phyloP scores from a whole-genome alignment of 2,113 vertebrate species.

The Numenius arquata region DNA sequence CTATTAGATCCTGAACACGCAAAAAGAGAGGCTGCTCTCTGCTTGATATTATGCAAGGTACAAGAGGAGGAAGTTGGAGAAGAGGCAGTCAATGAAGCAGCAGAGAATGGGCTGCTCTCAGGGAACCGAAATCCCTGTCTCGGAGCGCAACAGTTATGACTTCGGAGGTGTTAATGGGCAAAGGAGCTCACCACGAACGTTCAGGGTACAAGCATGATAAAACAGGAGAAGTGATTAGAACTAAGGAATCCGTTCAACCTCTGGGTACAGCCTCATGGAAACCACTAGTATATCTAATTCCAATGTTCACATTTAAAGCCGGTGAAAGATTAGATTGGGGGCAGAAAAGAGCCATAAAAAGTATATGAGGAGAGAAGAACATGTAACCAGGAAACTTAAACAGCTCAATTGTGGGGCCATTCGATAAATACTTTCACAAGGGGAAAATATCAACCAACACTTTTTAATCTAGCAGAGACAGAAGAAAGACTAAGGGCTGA shows the following conservation, averaged over 20 bases:
- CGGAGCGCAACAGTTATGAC: neutral
- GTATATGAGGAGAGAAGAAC: constrained; percentile 42
- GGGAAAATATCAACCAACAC: constrained; percentile 56
- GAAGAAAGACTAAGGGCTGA: constrained; percentile 61
- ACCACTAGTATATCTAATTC: neutral
- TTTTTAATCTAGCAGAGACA: constrained; percentile 63
- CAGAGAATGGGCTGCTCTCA: neutral
- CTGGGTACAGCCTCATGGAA: neutral
- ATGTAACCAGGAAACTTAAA: constrained; percentile 28
- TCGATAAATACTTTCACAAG: constrained; percentile 51
- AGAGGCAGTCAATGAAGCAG: neutral
- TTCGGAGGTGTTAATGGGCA: neutral
- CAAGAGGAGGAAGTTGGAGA: neutral
- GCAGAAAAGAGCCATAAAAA: constrained; percentile 52
- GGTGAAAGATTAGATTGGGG: constrained; percentile 33
- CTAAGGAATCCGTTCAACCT: neutral
- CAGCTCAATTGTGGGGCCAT: constrained; percentile 49
- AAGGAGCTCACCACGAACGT: neutral
- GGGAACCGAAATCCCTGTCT: neutral
- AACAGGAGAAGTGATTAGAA: neutral
- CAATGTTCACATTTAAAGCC: neutral
- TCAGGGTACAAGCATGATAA: neutral
- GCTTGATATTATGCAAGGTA: neutral
- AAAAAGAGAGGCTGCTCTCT: neutral
- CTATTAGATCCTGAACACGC: neutral